Conservation (phyloP, 2,888 invertebrate genomes). For the Horisme vitalbata region DNA sequence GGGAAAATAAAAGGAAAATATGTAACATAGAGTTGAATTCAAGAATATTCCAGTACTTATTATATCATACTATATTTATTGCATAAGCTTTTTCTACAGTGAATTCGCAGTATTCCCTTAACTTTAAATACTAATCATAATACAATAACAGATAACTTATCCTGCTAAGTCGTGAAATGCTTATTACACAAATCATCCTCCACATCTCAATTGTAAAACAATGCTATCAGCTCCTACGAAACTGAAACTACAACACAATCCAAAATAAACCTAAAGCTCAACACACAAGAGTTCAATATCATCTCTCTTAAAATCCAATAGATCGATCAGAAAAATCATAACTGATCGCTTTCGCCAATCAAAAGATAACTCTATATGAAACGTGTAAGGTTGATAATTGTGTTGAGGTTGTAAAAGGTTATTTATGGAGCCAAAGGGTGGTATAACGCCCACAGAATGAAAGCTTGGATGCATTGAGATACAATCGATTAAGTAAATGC, state of each 20-base stretch:
- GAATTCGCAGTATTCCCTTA: not conserved
- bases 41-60: no score
- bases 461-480: conserved; percentile 47
- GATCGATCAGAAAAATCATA: conserved; percentile 36
- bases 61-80: no score
- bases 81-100: not conserved
- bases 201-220: conserved; percentile 75
- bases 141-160: conserved; percentile 33
- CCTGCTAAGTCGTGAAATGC: conserved; percentile 53
- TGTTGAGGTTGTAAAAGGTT: conserved; percentile 41
- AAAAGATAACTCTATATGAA: conserved; percentile 39
- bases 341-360: conserved; percentile 29
- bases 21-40: no score
- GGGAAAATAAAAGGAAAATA: no score
- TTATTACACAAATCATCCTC: conserved; percentile 60
- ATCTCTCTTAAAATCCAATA: conserved; percentile 17
- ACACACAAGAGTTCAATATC: conserved; percentile 33
- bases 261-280: conserved; percentile 39
- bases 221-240: conserved; percentile 56
- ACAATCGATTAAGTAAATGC: conserved; percentile 59
- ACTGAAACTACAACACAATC: conserved; percentile 19
- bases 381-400: conserved; percentile 40
- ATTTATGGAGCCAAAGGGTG: conserved; percentile 60
- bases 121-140: conserved; percentile 18
- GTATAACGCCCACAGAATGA: conserved; percentile 59